Evolutionary conservation across 2,113 vertebrate genomes (phyloP), one percentile per base, ranked within the genome.

Genomic region (Cyprinodon tularosa): DNA sequence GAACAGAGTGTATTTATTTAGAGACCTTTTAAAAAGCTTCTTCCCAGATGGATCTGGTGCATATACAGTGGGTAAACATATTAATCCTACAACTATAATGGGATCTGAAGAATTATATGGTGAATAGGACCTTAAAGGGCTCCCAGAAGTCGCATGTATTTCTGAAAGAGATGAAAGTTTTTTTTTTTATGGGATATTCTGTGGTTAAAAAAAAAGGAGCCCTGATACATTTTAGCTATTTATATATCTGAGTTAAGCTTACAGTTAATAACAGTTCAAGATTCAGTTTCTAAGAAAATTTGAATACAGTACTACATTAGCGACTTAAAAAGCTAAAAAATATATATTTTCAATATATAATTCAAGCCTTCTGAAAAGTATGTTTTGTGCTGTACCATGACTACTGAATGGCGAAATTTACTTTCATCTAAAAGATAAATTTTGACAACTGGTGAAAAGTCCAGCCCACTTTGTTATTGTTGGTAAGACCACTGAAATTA

Each of bases 41-140:
- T 87, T 80, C 68, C 79, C 77, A 84, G 86, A 86, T 81, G 37
- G 38, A 47, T 63, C 37, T 85, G 76, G 68, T 15, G 48, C 74
- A 77, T 20, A 48, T 62, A 47, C 62, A 72, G 65, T 13, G 64
- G 71, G 76, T 69, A 88, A 88, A 90, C 78, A 89, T 62, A 84
- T 83, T 77, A 50, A 84, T 87, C 82, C 66, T 13, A 71, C 14
- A 67, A 57, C 63, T 72, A 73, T 17, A 67, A 62, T 65, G 69
- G 38, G 63, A 62, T 42, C 61, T 5, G 57, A 53, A 47, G 61
- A 67, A 91, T 74, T 39, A 83, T 22, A 83, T 66, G 37, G 20
- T 62, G n/a, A 76, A 13, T 6, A 67, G 22, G 15, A 66, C 78
- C 38, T 66, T 66, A 44, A 47, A 70, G 40, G 72, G 71, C 60